Conservation (phyloP, 2,113 vertebrate species). For the Litocranius walleri region DNA sequence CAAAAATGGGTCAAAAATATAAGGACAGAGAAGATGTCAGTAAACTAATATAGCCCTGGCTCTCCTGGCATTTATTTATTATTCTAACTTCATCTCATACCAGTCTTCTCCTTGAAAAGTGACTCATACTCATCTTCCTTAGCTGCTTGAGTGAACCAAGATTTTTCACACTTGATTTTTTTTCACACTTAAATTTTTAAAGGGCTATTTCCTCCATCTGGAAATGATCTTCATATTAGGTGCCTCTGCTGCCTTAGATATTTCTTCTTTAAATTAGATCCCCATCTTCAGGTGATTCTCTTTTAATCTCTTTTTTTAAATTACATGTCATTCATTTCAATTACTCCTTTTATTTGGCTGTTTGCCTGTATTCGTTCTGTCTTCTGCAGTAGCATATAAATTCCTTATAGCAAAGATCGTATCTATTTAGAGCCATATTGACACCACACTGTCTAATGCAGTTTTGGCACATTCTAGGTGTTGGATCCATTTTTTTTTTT, state of each 20-base stretch:
- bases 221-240: not conserved
- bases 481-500: not conserved
- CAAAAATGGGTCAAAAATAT: not conserved
- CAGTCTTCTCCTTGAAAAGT: not conserved
- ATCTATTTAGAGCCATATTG: not conserved
- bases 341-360: not conserved
- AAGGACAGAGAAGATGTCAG: not conserved
- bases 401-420: not conserved
- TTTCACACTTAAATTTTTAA: not conserved
- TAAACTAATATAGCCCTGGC: not conserved
- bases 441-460: not conserved
- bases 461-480: not conserved
- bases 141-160: not conserved
- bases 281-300: not conserved
- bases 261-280: not conserved
- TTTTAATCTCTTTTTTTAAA: not conserved
- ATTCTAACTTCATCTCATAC: not conserved
- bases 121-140: not conserved
- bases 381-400: not conserved
- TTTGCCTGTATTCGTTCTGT: not conserved
- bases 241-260: not conserved
- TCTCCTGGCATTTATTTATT: not conserved
- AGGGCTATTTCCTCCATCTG: not conserved
- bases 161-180: not conserved
- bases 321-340: not conserved